Evolutionary conservation across 2,888 invertebrate species (phyloP).

Genomic region (Spilosoma lubricipeda): DNA sequence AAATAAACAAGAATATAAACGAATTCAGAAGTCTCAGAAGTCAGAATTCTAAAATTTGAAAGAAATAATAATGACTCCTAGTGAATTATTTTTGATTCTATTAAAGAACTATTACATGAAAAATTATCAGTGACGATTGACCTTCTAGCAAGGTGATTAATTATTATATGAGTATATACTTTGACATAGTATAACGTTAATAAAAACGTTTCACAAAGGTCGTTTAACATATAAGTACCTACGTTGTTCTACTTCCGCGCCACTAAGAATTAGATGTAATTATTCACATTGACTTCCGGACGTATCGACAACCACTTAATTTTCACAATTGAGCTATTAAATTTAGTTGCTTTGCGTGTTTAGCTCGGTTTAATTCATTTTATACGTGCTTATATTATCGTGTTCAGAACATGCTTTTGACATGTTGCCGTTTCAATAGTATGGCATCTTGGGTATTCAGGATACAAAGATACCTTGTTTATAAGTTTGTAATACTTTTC

Average conservation of each 20-base stretch:
- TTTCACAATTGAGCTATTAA: background rate
- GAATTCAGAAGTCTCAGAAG: too few species aligned
- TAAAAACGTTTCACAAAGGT: background rate
- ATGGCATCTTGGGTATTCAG: too few species aligned
- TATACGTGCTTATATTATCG: background rate
- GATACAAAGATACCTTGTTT: too few species aligned
- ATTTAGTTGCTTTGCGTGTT: background rate
- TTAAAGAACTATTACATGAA: background rate
- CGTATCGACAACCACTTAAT: slow-evolving; percentile 4
- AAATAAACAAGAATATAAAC: too few species aligned
- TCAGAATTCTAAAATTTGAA: too few species aligned
- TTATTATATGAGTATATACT: background rate
- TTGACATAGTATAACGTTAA: slow-evolving; percentile 3
- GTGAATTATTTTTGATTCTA: background rate
- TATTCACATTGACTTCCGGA: slow-evolving; percentile 2
- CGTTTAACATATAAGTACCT: background rate
- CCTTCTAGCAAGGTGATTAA: slow-evolving; percentile 5
- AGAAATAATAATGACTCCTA: too few species aligned
- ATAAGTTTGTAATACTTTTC: too few species aligned
- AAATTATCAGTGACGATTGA: background rate
- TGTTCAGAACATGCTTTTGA: background rate
- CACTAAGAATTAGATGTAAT: background rate
- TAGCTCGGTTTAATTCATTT: background rate
- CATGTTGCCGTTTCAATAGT: too few species aligned
- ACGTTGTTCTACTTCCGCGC: background rate